Evolutionary conservation across 2,797 vertebrate species (phyloP).

Genomic region (Sebastes cheni): DNA sequence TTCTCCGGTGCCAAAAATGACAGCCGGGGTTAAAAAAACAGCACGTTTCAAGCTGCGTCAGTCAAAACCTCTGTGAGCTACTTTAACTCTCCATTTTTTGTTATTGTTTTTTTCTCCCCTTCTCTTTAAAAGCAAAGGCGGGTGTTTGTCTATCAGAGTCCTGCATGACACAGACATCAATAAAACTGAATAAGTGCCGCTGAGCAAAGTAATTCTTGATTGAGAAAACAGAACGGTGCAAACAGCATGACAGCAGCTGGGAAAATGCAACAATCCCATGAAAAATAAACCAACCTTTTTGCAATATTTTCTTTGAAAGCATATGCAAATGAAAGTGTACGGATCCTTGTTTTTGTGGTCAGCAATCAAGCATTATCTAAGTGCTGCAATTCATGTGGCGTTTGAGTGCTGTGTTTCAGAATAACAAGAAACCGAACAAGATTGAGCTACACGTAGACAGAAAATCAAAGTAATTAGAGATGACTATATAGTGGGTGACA

Average conservation of each 20-base stretch:
- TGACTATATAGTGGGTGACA: not conserved
- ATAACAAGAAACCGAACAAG: not conserved
- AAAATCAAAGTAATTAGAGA: not conserved
- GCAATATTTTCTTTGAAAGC: slow-evolving; percentile 1
- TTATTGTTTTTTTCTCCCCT: not conserved
- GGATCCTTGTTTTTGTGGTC: not conserved
- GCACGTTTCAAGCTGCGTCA: slow-evolving; percentile 33
- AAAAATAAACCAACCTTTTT: not conserved
- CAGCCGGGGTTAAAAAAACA: slow-evolving; percentile 29
- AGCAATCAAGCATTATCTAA: slow-evolving; percentile 9
- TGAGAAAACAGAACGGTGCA: not conserved
- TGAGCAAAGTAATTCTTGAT: slow-evolving; percentile 8
- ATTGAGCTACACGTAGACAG: not conserved
- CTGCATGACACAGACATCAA: slow-evolving; percentile 43
- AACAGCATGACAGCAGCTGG: not conserved
- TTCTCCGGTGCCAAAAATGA: slow-evolving; percentile 20
- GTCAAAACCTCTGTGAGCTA: slow-evolving; percentile 30
- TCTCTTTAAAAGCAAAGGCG: slow-evolving; percentile 7
- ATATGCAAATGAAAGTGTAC: slow-evolving; percentile 16
- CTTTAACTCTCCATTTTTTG: not conserved
- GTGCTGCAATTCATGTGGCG: slow-evolving; percentile 1
- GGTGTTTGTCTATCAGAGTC: slow-evolving; percentile 28
- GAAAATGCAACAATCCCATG: not conserved
- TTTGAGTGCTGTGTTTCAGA: not conserved
- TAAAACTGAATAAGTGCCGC: not conserved